A percentile compares a stretch with the other conserved stretches of the same genome.
These are phyloP conservation scores for Polyommatus icarus DNA, from an alignment of 2,888 invertebrate species.

Conservation along the genomic window DNA sequence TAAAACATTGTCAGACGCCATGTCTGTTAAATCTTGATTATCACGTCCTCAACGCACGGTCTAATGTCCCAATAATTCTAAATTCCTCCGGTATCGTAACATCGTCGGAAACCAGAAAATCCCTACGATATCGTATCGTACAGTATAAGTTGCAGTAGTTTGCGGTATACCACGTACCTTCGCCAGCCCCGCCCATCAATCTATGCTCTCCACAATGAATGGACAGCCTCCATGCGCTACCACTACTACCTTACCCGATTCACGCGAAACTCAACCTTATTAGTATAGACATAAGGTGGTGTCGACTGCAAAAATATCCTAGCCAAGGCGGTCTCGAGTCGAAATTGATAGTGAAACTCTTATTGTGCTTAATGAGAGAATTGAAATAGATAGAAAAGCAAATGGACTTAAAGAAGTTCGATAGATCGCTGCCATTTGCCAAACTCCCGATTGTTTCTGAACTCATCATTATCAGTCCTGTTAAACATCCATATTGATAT, in stretches of 20 bases:
- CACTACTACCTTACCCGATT: slow-evolving; percentile 42
- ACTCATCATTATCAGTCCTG: background rate
- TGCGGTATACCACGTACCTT: slow-evolving; percentile 67
- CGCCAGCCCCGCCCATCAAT: slow-evolving; percentile 70
- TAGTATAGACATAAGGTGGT: slow-evolving; percentile 39
- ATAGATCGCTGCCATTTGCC: slow-evolving; percentile 37
- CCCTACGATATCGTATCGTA: background rate
- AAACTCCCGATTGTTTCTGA: slow-evolving; percentile 32
- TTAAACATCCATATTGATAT: too few species aligned
- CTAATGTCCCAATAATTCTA: too few species aligned
- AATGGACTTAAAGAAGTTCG: slow-evolving; percentile 44
- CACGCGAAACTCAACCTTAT: slow-evolving; percentile 47
- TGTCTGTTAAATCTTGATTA: too few species aligned
- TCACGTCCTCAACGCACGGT: too few species aligned
- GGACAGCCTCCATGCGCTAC: slow-evolving; percentile 64
- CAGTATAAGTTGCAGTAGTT: slow-evolving; percentile 38
- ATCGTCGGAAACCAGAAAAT: background rate
- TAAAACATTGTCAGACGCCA: too few species aligned
- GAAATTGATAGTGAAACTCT: slow-evolving; percentile 75
- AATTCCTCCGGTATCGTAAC: background rate
- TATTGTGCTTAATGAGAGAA: slow-evolving; percentile 76
- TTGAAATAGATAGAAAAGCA: slow-evolving; percentile 70
- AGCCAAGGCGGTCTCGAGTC: slow-evolving; percentile 55
- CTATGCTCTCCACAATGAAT: slow-evolving; percentile 75
- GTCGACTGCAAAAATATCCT: slow-evolving; percentile 42